Evolutionary conservation across 2,113 vertebrate species (phyloP), one percentile per base, ranked within the genome.

Genomic region (Phocoena phocoena): DNA sequence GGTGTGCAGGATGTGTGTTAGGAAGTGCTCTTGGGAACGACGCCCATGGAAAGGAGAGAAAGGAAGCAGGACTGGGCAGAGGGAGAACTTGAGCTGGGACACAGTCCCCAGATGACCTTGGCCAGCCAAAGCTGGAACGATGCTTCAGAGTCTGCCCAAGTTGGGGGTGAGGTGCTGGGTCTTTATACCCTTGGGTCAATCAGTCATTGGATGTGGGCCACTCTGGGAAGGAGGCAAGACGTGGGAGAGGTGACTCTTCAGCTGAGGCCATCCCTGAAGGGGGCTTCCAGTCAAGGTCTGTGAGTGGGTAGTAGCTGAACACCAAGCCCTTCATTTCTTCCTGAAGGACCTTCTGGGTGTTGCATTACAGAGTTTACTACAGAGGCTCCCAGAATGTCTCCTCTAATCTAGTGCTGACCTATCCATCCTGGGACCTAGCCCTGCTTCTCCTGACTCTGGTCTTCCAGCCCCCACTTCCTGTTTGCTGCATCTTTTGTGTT

Each of bases 331-430:
- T 60, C 28, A 0, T 73, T 38, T 26, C 53, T 36, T 65, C 62
- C 28, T 58, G 20, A 50, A 82, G 53, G 85, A 13, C 23, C 0
- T 5, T 23, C n/a, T 23, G 28, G 14, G 26, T 53, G 26, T 36
- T 3, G 1, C n/a, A 0, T 4, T 13, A 13, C 2, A 36, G 41
- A 5, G 6, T 33, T 33, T 7, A 10, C 26, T 41, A 2, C 8
- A 6, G 21, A 68, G 67, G 33, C 15, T 71, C 58, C 13, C 2
- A 2, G 13, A 26, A 11, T 2, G 0, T 25, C n/a, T 67, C 14
- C 3, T 13, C 36, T 50, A 8, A 33, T 1, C 36, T 36, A 4
- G 31, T 23, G 28, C 41, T 47, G 70, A 20, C n/a, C 62, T 7
- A 2, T 5, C 9, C 13, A 6, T 20, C 13, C 9, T 36, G 5